A percentile compares a stretch with the other conserved stretches of the same genome.
These are phyloP conservation scores for Palythoa grandiflora DNA, from an alignment of 92 coral and sea anemone genomes.

Conservation along the genomic window DNA sequence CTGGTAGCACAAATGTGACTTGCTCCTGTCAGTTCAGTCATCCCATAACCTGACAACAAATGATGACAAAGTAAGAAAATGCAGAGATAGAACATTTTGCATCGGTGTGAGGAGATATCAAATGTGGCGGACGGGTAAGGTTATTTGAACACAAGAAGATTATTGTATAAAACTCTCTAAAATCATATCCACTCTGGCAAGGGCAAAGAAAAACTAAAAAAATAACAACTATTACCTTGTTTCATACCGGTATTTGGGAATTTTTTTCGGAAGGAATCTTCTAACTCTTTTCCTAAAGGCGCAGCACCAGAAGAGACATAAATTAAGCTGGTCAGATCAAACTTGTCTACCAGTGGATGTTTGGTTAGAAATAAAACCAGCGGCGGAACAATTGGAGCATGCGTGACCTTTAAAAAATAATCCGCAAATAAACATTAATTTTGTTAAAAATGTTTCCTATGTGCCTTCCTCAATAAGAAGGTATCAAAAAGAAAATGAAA, in stretches of 20 bases:
- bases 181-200: not conserved
- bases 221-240: not conserved
- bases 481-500: no score
- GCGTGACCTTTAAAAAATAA: slow-evolving; percentile 65
- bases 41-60: slow-evolving; percentile 11
- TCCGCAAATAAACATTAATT: no score
- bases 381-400: slow-evolving; percentile 78
- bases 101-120: no score
- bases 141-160: no score
- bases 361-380: slow-evolving; percentile 76
- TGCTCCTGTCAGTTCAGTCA: slow-evolving; percentile 88
- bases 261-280: slow-evolving; percentile 59
- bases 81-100: no score
- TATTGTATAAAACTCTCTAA: no score
- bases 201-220: not conserved
- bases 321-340: slow-evolving; percentile 67
- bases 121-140: no score
- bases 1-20: slow-evolving; percentile 61
- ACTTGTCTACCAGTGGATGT: slow-evolving; percentile 75
- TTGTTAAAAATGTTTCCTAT: no score
- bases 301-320: slow-evolving; percentile 85
- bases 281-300: slow-evolving; percentile 71
- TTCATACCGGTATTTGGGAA: slow-evolving; percentile 47
- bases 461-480: no score
- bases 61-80: no score